These are phyloP conservation scores for Napeogenes sylphis DNA, from an alignment of 2,888 invertebrate species.

Conservation along the genomic window DNA sequence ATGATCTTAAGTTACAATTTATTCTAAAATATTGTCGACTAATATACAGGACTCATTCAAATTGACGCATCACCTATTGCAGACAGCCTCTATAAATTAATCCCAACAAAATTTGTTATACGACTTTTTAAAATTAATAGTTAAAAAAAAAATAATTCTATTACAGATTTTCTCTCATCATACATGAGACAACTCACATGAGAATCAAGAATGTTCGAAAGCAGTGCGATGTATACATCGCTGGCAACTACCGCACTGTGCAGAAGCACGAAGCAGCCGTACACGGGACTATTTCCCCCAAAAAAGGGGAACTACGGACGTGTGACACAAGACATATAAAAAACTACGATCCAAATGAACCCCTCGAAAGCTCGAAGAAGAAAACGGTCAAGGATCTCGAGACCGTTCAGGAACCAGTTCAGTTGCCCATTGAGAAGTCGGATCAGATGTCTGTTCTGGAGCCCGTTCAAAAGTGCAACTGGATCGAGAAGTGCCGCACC, in stretches of 20 bases:
- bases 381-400: background rate
- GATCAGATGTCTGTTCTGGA: background rate
- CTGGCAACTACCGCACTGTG: slow-evolving; percentile 7
- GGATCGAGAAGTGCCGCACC: background rate
- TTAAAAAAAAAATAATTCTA: background rate
- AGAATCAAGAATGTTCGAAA: slow-evolving; percentile 8
- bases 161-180: slow-evolving; percentile 29
- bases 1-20: no score
- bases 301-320: background rate
- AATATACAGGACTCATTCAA: no score
- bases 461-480: background rate
- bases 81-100: no score
- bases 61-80: no score
- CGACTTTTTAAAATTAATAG: no score
- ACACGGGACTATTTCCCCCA: background rate
- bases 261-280: background rate
- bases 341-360: slow-evolving; percentile 25
- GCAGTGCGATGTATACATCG: slow-evolving; percentile 30
- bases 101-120: no score
- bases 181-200: slow-evolving; percentile 29
- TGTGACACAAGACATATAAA: slow-evolving; percentile 26
- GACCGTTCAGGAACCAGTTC: background rate
- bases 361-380: background rate
- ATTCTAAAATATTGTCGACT: no score
- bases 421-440: background rate